A percentile compares a stretch with the other conserved stretches of the same genome.
phyloP scores from a whole-genome alignment of 1,140 invertebrate species.

The Centruroides vittatus region DNA sequence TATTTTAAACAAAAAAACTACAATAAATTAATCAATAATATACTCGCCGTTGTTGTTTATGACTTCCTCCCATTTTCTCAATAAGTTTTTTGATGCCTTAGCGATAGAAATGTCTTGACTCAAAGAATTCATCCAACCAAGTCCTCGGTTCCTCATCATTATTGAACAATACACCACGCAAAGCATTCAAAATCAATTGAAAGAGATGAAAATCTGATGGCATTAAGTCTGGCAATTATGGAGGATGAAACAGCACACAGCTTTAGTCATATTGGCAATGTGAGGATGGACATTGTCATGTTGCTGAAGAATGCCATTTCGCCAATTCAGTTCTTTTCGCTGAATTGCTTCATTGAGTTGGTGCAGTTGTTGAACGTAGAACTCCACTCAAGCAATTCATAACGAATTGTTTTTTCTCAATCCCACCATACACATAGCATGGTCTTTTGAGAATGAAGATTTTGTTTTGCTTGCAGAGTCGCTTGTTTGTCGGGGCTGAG shows the following conservation, averaged over 20 bases:
- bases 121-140: slow-evolving; percentile 1
- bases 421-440: slow-evolving; percentile 13
- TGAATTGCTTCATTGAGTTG: neutral
- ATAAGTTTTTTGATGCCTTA: slow-evolving; percentile 1
- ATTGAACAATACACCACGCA: neutral
- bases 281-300: slow-evolving; percentile 25
- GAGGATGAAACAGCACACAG: slow-evolving; percentile 30
- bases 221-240: slow-evolving; percentile 30
- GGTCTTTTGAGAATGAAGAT: slow-evolving; percentile 4
- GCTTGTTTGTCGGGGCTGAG: neutral
- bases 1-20: neutral
- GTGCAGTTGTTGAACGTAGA: slow-evolving; percentile 7
- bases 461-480: neutral
- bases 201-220: slow-evolving; percentile 30
- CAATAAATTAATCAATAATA: slow-evolving; percentile 3
- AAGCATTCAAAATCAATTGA: neutral
- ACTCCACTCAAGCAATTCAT: slow-evolving; percentile 6
- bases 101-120: slow-evolving; percentile 5
- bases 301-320: neutral
- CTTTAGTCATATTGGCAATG: slow-evolving; percentile 12
- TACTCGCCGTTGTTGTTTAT: slow-evolving; percentile 1
- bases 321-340: slow-evolving; percentile 1
- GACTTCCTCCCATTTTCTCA: neutral
- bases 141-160: neutral
- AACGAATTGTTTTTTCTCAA: slow-evolving; percentile 5